These are phyloP conservation scores for Drosophila neonasuta DNA, from an alignment of 2,888 invertebrate species.

Conservation along the genomic window DNA sequence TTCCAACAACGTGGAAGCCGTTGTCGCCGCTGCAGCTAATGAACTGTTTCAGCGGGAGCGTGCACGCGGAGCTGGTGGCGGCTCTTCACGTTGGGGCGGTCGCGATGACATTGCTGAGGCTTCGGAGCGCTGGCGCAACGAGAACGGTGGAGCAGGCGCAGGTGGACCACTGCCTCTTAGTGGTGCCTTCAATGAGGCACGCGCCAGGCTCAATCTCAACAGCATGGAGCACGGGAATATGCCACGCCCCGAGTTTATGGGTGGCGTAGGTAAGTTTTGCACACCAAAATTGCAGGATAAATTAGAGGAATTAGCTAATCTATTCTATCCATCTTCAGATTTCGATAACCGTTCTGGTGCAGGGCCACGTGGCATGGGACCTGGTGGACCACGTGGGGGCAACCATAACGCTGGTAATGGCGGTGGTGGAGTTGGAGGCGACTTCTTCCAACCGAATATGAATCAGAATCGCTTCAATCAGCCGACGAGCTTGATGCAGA, in stretches of 20 bases:
- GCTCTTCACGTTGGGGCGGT: constrained; percentile 78
- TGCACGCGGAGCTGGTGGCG: constrained; percentile 58
- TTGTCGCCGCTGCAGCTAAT: constrained; percentile 48
- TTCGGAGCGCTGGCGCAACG: constrained; percentile 64
- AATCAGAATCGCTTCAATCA: constrained; percentile 81
- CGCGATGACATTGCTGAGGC: constrained; percentile 81
- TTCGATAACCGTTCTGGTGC: constrained; percentile 75
- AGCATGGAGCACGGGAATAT: constrained; percentile 72
- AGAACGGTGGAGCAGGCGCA: constrained; percentile 62
- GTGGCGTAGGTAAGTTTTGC: constrained; percentile 57
- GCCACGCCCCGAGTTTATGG: constrained; percentile 79
- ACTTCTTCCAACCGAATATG: constrained; percentile 80
- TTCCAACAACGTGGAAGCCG: constrained; percentile 60
- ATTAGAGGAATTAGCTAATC: not conserved
- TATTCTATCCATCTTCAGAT: constrained; percentile 53
- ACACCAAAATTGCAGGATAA: not conserved
- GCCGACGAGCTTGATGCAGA: constrained; percentile 81
- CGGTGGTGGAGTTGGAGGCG: constrained; percentile 54
- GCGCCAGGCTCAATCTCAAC: constrained; percentile 71
- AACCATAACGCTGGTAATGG: constrained; percentile 65
- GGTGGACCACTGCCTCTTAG: constrained; percentile 46
- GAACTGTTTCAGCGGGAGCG: constrained; percentile 76
- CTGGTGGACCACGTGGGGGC: constrained; percentile 47
- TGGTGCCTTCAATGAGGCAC: constrained; percentile 63
- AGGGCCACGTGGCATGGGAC: constrained; percentile 53